Base-by-base conservation (phyloP, 2,797 vertebrate species). In the Falco biarmicus region DNA sequence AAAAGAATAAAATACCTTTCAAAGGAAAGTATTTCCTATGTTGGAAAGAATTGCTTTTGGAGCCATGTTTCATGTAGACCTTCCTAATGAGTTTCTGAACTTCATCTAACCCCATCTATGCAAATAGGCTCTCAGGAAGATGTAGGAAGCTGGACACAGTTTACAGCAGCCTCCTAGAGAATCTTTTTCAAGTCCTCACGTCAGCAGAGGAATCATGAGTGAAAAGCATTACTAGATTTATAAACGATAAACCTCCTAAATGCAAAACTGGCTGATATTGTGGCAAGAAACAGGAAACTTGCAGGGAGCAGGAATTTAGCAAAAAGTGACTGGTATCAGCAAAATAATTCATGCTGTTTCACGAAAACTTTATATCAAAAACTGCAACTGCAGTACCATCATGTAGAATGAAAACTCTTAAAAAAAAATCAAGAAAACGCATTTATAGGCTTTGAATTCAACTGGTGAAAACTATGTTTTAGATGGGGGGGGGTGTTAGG, bases 201-300 rank as follows among this genome's bases (percentile, higher is more conserved):
- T 60, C 41, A 70, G 32, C 34, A 84, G 0, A 59, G 61, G 43
- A 89, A 79, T 79, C 41, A 39, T 47, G 82, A 54, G 26, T 43
- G 56, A 1, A 65, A 76, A 65, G 15, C 69, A 66, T 51, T 89
- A 57, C 14, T 47, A 91, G 59, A 56, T 28, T 89, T 83, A 84
- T 31, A 76, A 90, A 82, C 45, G 78, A 63, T 79, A 89, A 95
- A 65, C 15, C 24, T 77, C 43, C 56, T 89, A 76, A 93, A 96
- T 89, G 81, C 48, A 91, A 95, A 91, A 34, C 54, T 83, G 84
- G 66, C 71, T 59, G n/a, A 45, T 89, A 24, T 84, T 69, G 14
- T 65, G 61, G 47, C 26, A 24, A 79, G 59, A 69, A 95, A 56
- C 10, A 82, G 54, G 85, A 84, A 92, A 73, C 32, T 54, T 29